A percentile compares a stretch with the other conserved stretches of the same genome.
phyloP scores from a whole-genome alignment of 1,140 invertebrate species.

The Drosophila rhopaloa region DNA sequence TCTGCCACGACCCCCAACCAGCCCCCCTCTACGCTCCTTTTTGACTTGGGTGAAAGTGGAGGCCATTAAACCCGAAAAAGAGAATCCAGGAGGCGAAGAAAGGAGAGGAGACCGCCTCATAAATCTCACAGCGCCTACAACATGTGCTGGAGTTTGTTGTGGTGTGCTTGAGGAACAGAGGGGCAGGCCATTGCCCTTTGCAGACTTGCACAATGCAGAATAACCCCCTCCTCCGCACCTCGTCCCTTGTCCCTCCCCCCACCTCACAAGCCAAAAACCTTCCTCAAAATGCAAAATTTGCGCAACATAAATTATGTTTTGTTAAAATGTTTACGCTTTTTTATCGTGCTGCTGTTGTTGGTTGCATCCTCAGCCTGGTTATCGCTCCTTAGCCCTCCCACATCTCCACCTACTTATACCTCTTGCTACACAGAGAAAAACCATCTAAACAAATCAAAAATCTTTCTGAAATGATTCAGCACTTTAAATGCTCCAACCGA shows the following conservation, averaged over 20 bases:
- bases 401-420: background rate
- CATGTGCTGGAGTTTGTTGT: conserved; percentile 35
- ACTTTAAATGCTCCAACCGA: no score
- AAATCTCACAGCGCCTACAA: conserved; percentile 56
- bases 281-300: conserved; percentile 62
- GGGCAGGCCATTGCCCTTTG: conserved; percentile 41
- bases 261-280: conserved; percentile 4
- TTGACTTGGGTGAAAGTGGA: conserved; percentile 63
- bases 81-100: conserved; percentile 39
- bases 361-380: conserved; percentile 40
- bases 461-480: no score
- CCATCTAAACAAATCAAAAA: no score
- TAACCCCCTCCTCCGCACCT: background rate
- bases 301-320: conserved; percentile 81
- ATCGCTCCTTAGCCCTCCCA: conserved; percentile 21
- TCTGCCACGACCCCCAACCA: background rate
- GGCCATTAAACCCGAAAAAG: conserved; percentile 51
- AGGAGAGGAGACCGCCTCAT: conserved; percentile 49
- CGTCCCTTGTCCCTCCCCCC: background rate
- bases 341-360: conserved; percentile 30
- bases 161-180: background rate
- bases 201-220: conserved; percentile 41
- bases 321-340: conserved; percentile 69
- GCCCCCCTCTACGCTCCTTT: no score
- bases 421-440: background rate